Evolutionary conservation across 2,888 invertebrate genomes (phyloP), one percentile per base, ranked within the genome.

Genomic region (Cosmia pyralina): DNA sequence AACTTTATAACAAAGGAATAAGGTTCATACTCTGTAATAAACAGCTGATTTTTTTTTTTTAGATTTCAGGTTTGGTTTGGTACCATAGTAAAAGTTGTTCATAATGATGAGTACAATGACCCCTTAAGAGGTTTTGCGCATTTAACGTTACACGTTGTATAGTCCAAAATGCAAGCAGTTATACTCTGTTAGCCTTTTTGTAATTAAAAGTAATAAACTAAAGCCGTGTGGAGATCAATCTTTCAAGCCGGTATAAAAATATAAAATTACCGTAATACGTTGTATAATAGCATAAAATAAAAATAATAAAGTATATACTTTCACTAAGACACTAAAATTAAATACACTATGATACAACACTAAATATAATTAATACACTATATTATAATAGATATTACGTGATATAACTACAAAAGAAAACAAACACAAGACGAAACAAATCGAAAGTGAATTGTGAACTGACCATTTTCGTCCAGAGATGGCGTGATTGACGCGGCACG

Each of bases 401-500:
- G 78, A 74, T 75, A 77, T 72, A 73, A 83, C 82, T 85, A 88
- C 85, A 86, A 84, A 83, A 83, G 84, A 86, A 91, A 92, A 90
- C 88, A 91, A 91, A 91, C 91, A 80, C 84, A 75, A 80, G 13
- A 66, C 75, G 75, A 63, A 92, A 88, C 87, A 86, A 88, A 88
- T 88, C 87, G 88, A 91, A 92, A 92, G 91, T 90, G 88, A 90
- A 90, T 90, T 85, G 83, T 85, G 89, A 88, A 95, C 96, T 95
- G 93, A 95, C 96, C 96, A 95, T 96, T 89, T 81, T 92, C 81
- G 81, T 84, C 83, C 84, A 81, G 85, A 87, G 90, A 87, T 87
- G 90, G 88, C 90, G 89, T 89, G 83, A 58, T 48, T 77, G 73
- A 86, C 87, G 90, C 87, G 84, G 86, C 84, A 86, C 86, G 88